Base-by-base conservation (phyloP, 2,888 invertebrate species). In the Lasioglossum pauxillum region DNA sequence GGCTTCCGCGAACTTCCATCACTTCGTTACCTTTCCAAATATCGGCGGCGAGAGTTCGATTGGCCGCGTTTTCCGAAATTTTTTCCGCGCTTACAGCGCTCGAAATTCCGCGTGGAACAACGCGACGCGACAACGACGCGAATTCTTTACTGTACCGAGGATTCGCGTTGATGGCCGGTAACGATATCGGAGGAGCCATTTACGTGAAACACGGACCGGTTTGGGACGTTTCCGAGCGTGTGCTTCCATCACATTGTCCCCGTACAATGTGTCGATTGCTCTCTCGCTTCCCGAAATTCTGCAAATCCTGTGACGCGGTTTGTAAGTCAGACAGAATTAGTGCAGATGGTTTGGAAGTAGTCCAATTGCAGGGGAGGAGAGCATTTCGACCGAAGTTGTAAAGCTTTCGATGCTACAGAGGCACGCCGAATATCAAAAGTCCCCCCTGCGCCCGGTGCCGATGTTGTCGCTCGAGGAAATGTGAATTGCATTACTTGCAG, bases 331-430 rank as follows among this genome's bases (percentile, higher is more conserved):
- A 69, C 69, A 57, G 78, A 85, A 86, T 86, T 86, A 85, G 80
- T n/a, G 86, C 81, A 46, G 80, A 85, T 60, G 86, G 85, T 80
- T 81, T 86, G 86, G 86, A 85, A 86, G 78, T 81, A 81, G 85
- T 86, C 81, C 78, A 86, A 76, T 82, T 64, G 82, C 31, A n/a
- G 19, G 41, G 46, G 49, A 27, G n/a, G 35, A 41, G 76, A 69
- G 69, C 80, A 49, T 81, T 78, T 81, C 86, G 19, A 57, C 72
- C 53, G 19, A 84, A 84, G 85, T 81, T 85, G 86, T 75, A 79
- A 85, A 85, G 81, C 85, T 85, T 76, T 86, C 78, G 53, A 53
- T 46, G 76, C 57, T 76, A 57, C 74, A 57, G 72, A 73, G 75
- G 67, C 46, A 75, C 49, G 75, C 46, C 57, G 75, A 67, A 75